Base-by-base conservation (phyloP, 2,888 invertebrate species). In the Watsonalla cultraria region DNA sequence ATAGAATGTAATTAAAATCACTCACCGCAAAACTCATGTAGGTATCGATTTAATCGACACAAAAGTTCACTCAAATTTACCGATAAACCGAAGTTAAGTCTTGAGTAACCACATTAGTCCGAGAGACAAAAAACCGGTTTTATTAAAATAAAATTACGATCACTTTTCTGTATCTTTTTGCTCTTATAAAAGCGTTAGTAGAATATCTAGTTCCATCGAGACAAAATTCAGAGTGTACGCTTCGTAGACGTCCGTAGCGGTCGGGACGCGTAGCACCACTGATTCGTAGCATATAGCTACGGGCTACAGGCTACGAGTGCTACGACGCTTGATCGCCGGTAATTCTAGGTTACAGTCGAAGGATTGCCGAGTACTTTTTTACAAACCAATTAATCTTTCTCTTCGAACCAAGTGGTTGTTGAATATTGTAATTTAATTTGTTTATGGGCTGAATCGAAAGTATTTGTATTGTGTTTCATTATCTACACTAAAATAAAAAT, bases 241-340 rank as follows among this genome's bases (percentile, higher is more conserved):
- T 37, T n/a, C 64, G 70, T 68, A 70, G 71, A 75, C 82, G 79
- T 68, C 80, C 75, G 82, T 75, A 77, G 70, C 74, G 66, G 59
- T 53, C 68, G 72, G 65, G 61, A 42, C 64, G 62, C 78, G 76
- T 77, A 72, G 73, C 70, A 64, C 59, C 54, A 82, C 82, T 83
- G 76, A 64, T 64, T 66, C 73, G 68, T 55, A 61, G 61, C 57
- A 51, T 67, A 65, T 70, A 70, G 72, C 60, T 53, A 57, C 49
- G 62, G 49, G 48, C 37, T 48, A 37, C 48, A 34, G 35, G 39
- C 49, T 49, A 49, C 49, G 49, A 6, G 47, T n/a, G 39, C 49
- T 49, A 49, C 49, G 49, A 6, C 49, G 15, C 49, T 51, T 51
- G 48, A 51, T 54, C 48, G 42, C 48, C 51, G 58, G 57, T 8